phyloP scores from a whole-genome alignment of 2,888 invertebrate species.

The Brachypterus glaber region DNA sequence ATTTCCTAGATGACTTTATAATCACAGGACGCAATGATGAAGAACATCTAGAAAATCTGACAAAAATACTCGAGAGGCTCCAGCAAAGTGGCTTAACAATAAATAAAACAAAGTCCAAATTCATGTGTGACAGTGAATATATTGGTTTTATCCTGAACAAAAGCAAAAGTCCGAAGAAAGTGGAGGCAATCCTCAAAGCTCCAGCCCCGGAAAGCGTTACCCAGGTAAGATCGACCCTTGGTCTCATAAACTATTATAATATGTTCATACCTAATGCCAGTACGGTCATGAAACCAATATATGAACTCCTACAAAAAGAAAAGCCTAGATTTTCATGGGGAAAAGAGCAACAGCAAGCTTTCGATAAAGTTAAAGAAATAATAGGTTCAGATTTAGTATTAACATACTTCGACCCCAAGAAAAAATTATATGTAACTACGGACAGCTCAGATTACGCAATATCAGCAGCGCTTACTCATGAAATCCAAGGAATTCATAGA shows the following conservation, averaged over 20 bases:
- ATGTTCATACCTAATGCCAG: too few species aligned
- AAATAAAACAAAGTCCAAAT: too few species aligned
- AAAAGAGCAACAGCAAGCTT: slow-evolving; percentile 6
- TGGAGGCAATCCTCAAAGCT: too few species aligned
- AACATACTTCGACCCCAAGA: slow-evolving; percentile 11
- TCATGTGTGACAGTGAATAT: too few species aligned
- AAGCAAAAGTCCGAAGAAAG: too few species aligned
- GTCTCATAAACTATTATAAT: slow-evolving; percentile 6
- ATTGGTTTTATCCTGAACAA: too few species aligned
- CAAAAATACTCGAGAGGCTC: too few species aligned
- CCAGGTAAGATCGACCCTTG: too few species aligned
- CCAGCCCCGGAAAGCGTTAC: too few species aligned
- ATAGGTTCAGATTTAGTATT: slow-evolving; percentile 8
- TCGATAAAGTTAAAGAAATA: slow-evolving; percentile 8
- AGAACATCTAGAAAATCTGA: slow-evolving; percentile 15
- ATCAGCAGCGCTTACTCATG: slow-evolving; percentile 5
- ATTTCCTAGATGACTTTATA: slow-evolving; percentile 20
- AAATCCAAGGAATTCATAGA: slow-evolving; percentile 6
- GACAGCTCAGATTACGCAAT: slow-evolving; percentile 15
- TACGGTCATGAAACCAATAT: too few species aligned
- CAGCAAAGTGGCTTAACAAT: too few species aligned
- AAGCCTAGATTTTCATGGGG: slow-evolving; percentile 7
- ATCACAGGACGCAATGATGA: slow-evolving; percentile 14
- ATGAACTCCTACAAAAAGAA: too few species aligned
- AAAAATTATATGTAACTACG: slow-evolving; percentile 14